Percentiles rank a stretch among this genome's conserved stretches.
Conservation (phyloP, 2,888 invertebrate species). For the Anarsia innoxiella region DNA sequence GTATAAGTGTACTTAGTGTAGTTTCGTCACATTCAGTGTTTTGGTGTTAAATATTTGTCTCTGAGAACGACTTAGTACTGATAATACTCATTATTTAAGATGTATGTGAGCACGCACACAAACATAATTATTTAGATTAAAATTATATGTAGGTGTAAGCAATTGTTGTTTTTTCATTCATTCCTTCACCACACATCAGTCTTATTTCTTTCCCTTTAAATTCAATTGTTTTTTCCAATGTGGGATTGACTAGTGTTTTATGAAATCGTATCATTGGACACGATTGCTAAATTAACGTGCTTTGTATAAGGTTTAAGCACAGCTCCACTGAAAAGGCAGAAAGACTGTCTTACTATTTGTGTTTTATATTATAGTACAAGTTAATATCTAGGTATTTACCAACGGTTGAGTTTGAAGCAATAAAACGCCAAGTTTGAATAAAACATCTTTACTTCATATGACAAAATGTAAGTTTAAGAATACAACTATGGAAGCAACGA, state of each 20-base stretch:
- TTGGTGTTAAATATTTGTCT: constrained; percentile 18
- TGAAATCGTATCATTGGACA: too few species aligned
- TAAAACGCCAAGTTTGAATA: constrained; percentile 22
- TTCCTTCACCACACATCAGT: too few species aligned
- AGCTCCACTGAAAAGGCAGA: too few species aligned
- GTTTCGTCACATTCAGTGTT: constrained; percentile 56
- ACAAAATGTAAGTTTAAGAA: constrained; percentile 59
- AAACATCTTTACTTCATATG: constrained; percentile 57
- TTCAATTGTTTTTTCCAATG: too few species aligned
- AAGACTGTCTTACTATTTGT: too few species aligned
- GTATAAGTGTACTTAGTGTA: constrained; percentile 13
- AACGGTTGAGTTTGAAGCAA: too few species aligned
- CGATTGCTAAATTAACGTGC: too few species aligned
- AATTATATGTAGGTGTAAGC: constrained; percentile 9
- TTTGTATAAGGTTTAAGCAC: too few species aligned
- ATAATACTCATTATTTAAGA: constrained; percentile 66
- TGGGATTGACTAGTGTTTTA: too few species aligned
- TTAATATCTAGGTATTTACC: too few species aligned
- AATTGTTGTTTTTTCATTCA: constrained; percentile 20
- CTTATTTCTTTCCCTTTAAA: too few species aligned
- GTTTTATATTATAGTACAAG: too few species aligned
- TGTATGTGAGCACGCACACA: constrained; percentile 49
- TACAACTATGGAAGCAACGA: constrained; percentile 66
- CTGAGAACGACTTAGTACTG: constrained; percentile 46
- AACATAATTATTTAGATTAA: constrained; percentile 25